phyloP scores from a whole-genome alignment of 1,140 invertebrate genomes.

The Drosophila carrolli region DNA sequence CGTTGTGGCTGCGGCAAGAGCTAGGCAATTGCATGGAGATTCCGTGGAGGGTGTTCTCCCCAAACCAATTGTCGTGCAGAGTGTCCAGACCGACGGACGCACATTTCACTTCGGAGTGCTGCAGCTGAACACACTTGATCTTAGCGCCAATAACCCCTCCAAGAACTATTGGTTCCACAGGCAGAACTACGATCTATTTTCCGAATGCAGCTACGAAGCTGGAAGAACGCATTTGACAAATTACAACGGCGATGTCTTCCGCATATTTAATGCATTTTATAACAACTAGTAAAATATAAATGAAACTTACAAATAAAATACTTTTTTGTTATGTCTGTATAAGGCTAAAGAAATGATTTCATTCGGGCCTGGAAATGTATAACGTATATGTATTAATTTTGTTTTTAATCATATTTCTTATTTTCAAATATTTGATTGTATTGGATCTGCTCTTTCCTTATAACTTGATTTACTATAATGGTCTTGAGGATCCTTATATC shows the following conservation, averaged over 20 bases:
- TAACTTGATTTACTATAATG: no score
- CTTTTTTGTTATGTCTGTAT: constrained; percentile 21
- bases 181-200: constrained; percentile 88
- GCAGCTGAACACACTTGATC: constrained; percentile 93
- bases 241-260: constrained; percentile 92
- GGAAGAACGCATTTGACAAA: constrained; percentile 88
- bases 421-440: not conserved
- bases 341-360: not conserved
- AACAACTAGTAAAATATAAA: constrained; percentile 85
- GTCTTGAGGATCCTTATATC: no score
- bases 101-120: constrained; percentile 92
- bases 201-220: constrained; percentile 87
- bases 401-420: not conserved
- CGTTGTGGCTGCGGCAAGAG: constrained; percentile 88
- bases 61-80: constrained; percentile 92
- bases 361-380: not conserved
- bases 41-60: constrained; percentile 85
- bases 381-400: no score
- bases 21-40: constrained; percentile 90
- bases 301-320: constrained; percentile 19
- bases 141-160: constrained; percentile 86
- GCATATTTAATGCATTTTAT: constrained; percentile 91
- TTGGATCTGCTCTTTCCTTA: no score
- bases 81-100: constrained; percentile 90
- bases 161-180: constrained; percentile 92